Evolutionary conservation across 2,113 vertebrate genomes (phyloP).

Genomic region (Vicugna pacos): DNA sequence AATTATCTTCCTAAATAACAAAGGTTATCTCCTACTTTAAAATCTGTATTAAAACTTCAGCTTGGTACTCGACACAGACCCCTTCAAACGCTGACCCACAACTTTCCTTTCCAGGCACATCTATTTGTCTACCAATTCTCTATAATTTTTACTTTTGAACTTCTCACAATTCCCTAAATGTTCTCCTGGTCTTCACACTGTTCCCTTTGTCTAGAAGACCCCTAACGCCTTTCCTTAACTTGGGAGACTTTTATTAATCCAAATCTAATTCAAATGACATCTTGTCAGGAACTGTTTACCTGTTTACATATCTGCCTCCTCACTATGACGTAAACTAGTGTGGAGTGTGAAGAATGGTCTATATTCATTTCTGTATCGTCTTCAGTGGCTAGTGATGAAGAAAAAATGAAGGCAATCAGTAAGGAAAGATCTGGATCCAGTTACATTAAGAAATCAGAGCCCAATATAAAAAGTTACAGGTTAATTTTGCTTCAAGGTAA

Average conservation of each 20-base stretch:
- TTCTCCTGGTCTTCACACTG: neutral
- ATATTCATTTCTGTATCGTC: neutral
- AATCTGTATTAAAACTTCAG: neutral
- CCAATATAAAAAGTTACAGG: neutral
- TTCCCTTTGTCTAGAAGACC: neutral
- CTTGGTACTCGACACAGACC: neutral
- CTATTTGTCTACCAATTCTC: neutral
- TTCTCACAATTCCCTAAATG: neutral
- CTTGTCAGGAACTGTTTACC: neutral
- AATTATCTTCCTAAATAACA: neutral
- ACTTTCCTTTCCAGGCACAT: neutral
- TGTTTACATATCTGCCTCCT: neutral
- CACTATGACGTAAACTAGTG: neutral
- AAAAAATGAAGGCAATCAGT: neutral
- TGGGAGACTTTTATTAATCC: neutral
- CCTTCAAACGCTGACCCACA: neutral
- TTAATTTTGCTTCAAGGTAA: neutral
- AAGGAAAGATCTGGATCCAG: neutral
- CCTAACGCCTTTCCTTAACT: neutral
- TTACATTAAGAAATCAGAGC: neutral
- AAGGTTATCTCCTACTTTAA: slow-evolving; percentile 32
- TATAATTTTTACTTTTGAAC: neutral
- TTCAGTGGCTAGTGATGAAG: neutral
- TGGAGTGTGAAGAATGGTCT: neutral
- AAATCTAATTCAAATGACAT: slow-evolving; percentile 27